Evolutionary conservation across 2,888 invertebrate species (phyloP), one percentile per base, ranked within the genome.

Genomic region (Leuctra nigra): DNA sequence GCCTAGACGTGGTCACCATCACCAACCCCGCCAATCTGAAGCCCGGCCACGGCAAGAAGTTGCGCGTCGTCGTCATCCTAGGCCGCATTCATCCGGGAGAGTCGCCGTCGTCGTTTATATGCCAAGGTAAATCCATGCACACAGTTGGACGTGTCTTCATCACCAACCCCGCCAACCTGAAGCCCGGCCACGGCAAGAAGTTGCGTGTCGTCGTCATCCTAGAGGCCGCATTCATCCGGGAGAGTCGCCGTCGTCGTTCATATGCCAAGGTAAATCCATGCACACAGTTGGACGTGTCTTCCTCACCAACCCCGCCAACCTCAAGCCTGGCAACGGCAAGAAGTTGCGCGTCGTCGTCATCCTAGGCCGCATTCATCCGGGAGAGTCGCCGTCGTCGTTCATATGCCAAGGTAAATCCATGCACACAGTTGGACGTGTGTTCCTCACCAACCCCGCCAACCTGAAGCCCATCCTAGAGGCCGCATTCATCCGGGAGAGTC

Each of bases 401-500:
- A 89, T 97, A 39, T 92, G 95, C 70, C 96, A 98, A 84, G 90
- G 86, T 85, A 64, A 20, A 24, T 13, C 16, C 14, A 4, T 20
- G 16, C 13, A 9, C n/a, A n/a, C n/a, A n/a, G n/a, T n/a, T n/a
- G n/a, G n/a, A n/a, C n/a, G n/a, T n/a, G n/a, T n/a, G n/a, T n/a
- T n/a, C n/a, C n/a, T n/a, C n/a, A n/a, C n/a, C n/a, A n/a, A n/a
- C n/a, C n/a, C n/a, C n/a, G n/a, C n/a, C n/a, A n/a, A n/a, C n/a
- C n/a, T n/a, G n/a, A n/a, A n/a, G n/a, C n/a, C n/a, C n/a, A n/a
- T n/a, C n/a, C n/a, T n/a, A n/a, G n/a, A n/a, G n/a, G 91, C 6
- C 78, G 98, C 63, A 81, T 88, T 16, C 96, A 99, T 73, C 92
- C 96, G 0, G 96, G 96, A 2, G 97, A 97, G 71, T 86, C 94